Percentiles rank a stretch among this genome's conserved stretches.
Conservation (phyloP, 2,888 invertebrate species). For the Sinhomidia bicolor region DNA sequence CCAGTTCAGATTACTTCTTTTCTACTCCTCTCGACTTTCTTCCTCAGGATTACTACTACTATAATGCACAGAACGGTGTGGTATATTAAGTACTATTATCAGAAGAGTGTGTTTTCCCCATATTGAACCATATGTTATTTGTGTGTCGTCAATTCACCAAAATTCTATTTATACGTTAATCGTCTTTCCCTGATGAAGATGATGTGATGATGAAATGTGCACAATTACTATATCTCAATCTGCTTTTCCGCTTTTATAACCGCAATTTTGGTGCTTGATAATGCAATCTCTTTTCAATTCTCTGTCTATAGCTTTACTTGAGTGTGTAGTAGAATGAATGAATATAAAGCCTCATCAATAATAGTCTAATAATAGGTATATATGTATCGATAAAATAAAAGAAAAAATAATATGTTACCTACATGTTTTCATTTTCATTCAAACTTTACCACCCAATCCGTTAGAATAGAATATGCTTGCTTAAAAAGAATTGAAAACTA, state of each 20-base stretch:
- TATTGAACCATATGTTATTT: background rate
- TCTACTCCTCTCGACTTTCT: background rate
- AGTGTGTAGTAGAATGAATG: too few relatives aligned
- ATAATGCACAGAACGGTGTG: background rate
- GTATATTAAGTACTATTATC: background rate
- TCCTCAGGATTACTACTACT: background rate
- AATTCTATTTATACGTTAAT: background rate
- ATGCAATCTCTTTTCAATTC: background rate
- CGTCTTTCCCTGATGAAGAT: background rate
- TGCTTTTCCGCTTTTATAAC: background rate
- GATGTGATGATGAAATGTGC: slow-evolving; percentile 25
- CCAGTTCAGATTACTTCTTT: slow-evolving; percentile 25
- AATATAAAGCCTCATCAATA: background rate
- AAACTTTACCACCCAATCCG: too few relatives aligned
- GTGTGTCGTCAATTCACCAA: background rate
- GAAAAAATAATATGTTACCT: too few relatives aligned
- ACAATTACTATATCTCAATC: slow-evolving; percentile 16
- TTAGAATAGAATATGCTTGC: too few relatives aligned
- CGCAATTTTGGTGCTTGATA: background rate
- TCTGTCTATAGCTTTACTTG: too few relatives aligned
- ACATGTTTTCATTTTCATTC: too few relatives aligned
- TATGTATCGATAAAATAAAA: too few relatives aligned
- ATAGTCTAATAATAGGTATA: too few relatives aligned
- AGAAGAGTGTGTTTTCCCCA: background rate
- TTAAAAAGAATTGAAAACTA: background rate